A percentile compares a stretch with the other conserved stretches of the same genome.
Conservation (phyloP, 2,113 vertebrate genomes). For the Cacatua alba region DNA sequence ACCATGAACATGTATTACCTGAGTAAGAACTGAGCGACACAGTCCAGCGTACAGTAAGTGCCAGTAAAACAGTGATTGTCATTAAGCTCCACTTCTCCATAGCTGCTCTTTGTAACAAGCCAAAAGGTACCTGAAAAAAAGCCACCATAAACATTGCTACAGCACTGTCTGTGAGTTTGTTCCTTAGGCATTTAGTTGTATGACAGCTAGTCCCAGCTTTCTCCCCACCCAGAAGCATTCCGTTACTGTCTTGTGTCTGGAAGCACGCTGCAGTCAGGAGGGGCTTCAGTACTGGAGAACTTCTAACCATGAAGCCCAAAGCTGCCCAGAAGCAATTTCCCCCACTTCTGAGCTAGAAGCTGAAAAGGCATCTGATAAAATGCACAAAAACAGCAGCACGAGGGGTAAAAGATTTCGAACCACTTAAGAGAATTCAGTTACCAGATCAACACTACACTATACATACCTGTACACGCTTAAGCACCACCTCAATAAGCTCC, state of each 20-base stretch:
- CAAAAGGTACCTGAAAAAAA: background rate
- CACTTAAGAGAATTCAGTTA: background rate
- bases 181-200: background rate
- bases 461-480: background rate
- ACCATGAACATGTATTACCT: slow-evolving; percentile 73
- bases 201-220: background rate
- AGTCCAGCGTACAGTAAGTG: slow-evolving; percentile 87
- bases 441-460: background rate
- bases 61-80: slow-evolving; percentile 79
- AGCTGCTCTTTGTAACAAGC: background rate
- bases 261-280: background rate
- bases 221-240: background rate
- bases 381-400: background rate
- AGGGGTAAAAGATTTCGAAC: background rate
- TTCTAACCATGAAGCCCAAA: background rate
- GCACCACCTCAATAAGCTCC: background rate
- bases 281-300: background rate
- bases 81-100: slow-evolving; percentile 89
- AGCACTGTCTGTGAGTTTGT: background rate
- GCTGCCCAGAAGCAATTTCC: background rate
- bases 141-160: background rate
- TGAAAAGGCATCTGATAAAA: background rate
- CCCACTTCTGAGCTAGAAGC: background rate
- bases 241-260: background rate
- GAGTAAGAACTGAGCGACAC: slow-evolving; percentile 94